Evolutionary conservation across 2,888 invertebrate species (phyloP).

Genomic region (Villa cingulata): DNA sequence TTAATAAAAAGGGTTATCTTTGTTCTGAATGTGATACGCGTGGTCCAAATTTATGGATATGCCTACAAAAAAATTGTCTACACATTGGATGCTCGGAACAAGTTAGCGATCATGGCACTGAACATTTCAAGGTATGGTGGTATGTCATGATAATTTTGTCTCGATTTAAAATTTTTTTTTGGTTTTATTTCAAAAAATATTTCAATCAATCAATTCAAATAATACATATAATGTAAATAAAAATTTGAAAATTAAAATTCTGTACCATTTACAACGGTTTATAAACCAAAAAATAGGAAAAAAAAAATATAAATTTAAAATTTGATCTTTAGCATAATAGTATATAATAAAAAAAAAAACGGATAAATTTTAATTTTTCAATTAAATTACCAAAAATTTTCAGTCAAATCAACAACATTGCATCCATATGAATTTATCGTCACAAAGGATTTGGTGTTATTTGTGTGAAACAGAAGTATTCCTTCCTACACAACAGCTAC

Average conservation of each 20-base stretch:
- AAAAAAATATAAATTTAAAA: too few species aligned
- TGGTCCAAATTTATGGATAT: slow-evolving; percentile 77
- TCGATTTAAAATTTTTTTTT: too few species aligned
- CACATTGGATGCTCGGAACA: slow-evolving; percentile 74
- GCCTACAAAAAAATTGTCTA: slow-evolving; percentile 63
- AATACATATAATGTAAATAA: too few species aligned
- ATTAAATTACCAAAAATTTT: slow-evolving; percentile 11
- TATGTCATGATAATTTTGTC: too few species aligned
- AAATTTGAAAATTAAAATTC: too few species aligned
- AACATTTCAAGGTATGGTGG: slow-evolving; percentile 55
- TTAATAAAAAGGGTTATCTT: slow-evolving; percentile 34
- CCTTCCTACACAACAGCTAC: slow-evolving; percentile 25
- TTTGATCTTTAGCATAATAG: not conserved
- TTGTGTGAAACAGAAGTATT: slow-evolving; percentile 72
- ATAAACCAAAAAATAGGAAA: too few species aligned
- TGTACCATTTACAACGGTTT: too few species aligned
- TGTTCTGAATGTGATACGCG: slow-evolving; percentile 61
- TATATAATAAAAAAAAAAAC: slow-evolving; percentile 1
- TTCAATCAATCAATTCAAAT: too few species aligned
- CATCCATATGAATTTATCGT: slow-evolving; percentile 73
- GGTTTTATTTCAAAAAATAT: too few species aligned
- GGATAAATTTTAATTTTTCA: too few species aligned
- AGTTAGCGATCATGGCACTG: slow-evolving; percentile 67
- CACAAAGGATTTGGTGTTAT: slow-evolving; percentile 80
- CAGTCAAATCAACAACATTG: slow-evolving; percentile 55